Percentiles rank a stretch among this genome's conserved stretches.
Evolutionary conservation across 2,888 invertebrate genomes (phyloP).

Genomic region (Synanthedon vespiformis): DNA sequence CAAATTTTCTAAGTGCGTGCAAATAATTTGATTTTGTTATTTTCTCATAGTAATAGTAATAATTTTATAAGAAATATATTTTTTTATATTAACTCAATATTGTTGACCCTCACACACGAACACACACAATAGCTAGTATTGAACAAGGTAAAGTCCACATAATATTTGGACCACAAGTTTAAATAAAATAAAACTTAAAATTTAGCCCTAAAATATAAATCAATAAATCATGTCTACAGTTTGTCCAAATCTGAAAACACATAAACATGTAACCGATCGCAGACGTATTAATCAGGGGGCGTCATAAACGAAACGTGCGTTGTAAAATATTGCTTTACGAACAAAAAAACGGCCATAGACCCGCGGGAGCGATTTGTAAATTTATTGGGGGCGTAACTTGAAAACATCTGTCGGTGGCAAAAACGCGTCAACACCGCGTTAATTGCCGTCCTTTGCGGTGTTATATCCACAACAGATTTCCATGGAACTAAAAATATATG

Average conservation of each 20-base stretch:
- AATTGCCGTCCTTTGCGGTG: conserved; percentile 17
- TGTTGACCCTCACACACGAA: too few relatives aligned
- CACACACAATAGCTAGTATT: too few relatives aligned
- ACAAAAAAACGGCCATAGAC: conserved; percentile 35
- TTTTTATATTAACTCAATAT: too few relatives aligned
- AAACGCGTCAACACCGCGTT: conserved; percentile 20
- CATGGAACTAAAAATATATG: too few relatives aligned
- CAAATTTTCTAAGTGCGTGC: too few relatives aligned
- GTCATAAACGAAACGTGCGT: conserved; percentile 58
- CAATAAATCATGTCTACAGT: neutral
- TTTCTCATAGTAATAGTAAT: too few relatives aligned
- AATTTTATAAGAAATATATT: too few relatives aligned
- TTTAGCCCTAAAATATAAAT: neutral
- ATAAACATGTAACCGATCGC: conserved; percentile 16
- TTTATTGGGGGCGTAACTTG: conserved; percentile 25
- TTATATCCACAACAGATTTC: neutral
- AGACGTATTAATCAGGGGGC: conserved; percentile 52
- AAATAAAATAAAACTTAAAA: too few relatives aligned
- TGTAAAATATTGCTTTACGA: conserved; percentile 38
- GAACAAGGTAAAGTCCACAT: too few relatives aligned
- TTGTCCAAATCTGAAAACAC: conserved; percentile 2
- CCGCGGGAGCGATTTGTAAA: conserved; percentile 34
- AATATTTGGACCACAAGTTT: too few relatives aligned
- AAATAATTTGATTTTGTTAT: too few relatives aligned
- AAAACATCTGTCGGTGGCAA: conserved; percentile 33